Conservation (phyloP, 2,113 vertebrate genomes). For the Callithrix jacchus region DNA sequence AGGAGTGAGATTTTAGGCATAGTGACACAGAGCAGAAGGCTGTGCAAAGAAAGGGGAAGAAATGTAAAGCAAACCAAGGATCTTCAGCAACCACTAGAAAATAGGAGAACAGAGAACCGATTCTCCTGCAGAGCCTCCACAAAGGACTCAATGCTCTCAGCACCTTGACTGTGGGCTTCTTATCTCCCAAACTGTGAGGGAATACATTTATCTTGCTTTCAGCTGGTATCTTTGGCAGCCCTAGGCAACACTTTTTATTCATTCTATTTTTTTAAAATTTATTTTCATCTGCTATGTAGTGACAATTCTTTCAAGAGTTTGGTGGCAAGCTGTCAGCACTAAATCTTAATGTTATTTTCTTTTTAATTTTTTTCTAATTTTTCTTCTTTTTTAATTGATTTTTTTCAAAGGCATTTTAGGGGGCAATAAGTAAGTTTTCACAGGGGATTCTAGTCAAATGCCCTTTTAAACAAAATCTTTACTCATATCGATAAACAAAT, state of each 20-base stretch:
- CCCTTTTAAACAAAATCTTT: not conserved
- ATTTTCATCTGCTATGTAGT: not conserved
- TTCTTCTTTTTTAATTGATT: not conserved
- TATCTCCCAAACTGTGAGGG: not conserved
- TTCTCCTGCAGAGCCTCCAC: not conserved
- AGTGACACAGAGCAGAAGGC: not conserved
- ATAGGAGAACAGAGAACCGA: fast-evolving
- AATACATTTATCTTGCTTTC: not conserved
- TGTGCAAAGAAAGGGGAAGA: not conserved
- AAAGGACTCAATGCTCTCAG: not conserved
- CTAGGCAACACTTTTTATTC: not conserved
- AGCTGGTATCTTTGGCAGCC: not conserved
- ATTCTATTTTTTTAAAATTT: not conserved
- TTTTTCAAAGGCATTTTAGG: not conserved
- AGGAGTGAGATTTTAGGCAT: not conserved
- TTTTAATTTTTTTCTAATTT: not conserved
- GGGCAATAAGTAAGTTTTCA: not conserved
- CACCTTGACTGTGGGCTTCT: not conserved
- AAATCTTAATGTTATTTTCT: not conserved
- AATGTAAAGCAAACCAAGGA: not conserved
- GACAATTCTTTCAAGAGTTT: not conserved
- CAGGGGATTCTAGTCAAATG: not conserved
- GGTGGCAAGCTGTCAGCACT: not conserved
- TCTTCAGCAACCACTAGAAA: not conserved
- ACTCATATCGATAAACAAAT: not conserved